Evolutionary conservation across 2,888 invertebrate genomes (phyloP).

Genomic region (Frankliniella intonsa): DNA sequence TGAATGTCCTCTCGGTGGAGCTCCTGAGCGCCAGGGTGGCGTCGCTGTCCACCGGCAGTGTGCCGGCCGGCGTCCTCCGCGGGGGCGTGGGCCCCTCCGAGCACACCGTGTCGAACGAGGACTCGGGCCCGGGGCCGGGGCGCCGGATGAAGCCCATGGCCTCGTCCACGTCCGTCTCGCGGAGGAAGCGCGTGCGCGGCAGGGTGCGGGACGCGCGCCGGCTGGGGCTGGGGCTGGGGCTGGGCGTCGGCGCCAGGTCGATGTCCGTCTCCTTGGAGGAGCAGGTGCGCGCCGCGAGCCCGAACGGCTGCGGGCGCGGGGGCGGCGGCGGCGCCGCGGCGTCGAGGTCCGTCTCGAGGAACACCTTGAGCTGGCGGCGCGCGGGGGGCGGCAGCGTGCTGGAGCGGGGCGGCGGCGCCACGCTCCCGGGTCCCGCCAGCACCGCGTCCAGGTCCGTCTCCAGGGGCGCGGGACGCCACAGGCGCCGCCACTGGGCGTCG

Average conservation of each 20-base stretch:
- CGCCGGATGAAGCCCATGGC: neutral
- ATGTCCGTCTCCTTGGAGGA: slow-evolving; percentile 19
- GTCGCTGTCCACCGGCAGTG: neutral
- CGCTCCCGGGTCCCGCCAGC: neutral
- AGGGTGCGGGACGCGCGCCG: neutral
- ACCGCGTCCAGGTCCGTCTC: slow-evolving; percentile 17
- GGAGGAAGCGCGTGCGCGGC: slow-evolving; percentile 9
- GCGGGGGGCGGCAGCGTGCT: slow-evolving; percentile 29
- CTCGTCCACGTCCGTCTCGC: slow-evolving; percentile 12
- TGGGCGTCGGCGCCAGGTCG: slow-evolving; percentile 16
- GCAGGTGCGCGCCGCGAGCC: neutral
- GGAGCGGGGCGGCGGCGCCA: slow-evolving; percentile 14
- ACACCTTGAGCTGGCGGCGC: slow-evolving; percentile 1
- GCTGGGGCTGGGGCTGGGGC: slow-evolving; percentile 16
- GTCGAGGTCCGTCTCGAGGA: slow-evolving; percentile 19
- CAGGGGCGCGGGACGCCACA: slow-evolving; percentile 13
- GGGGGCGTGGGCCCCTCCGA: slow-evolving; percentile 7
- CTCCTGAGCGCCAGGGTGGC: neutral
- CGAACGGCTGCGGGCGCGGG: neutral
- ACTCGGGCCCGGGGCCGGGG: neutral
- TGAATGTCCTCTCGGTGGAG: slow-evolving; percentile 12
- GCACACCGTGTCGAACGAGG: slow-evolving; percentile 16
- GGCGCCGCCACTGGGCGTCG: slow-evolving; percentile 7
- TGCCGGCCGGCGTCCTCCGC: neutral
- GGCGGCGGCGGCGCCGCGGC: neutral